Evolutionary conservation across 2,113 vertebrate genomes (phyloP), one percentile per base, ranked within the genome.

Genomic region (Thunnus maccoyii): DNA sequence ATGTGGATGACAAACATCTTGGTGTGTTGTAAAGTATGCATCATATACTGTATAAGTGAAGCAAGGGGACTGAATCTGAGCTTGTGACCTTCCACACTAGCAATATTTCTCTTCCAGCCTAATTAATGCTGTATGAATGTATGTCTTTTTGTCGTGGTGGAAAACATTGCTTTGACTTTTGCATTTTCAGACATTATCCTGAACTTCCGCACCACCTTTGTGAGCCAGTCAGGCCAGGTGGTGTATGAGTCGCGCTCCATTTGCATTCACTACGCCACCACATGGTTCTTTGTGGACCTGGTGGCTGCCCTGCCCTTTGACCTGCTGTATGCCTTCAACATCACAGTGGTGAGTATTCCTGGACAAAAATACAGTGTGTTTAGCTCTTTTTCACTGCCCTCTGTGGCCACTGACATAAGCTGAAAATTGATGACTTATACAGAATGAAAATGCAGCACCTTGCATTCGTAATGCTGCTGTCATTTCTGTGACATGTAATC

Each of bases 251-350:
- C 96, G 0, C 96, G 95, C 62, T 95, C 96, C 81, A 98, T 98
- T 90, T 98, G 96, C 91, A 93, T 97, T 90, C 97, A 98, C 78
- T 98, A 98, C 0, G 92, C 96, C 91, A 96, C 97, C 83, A 96
- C 96, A 9, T 98, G 97, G 97, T 98, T 98, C 93, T 96, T 97
- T 0, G 97, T 98, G 91, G 97, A 98, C 75, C 93, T 98, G 83
- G 95, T 98, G 0, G 97, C 97, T 0, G 97, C 97, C 2, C 91
- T 98, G 91, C 97, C 97, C 90, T 97, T 98, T 15, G 97, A 98
- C 88, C 95, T 98, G 64, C 95, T 98, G 71, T 97, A 97, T 27
- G 96, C 95, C 91, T 97, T 98, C 91, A 97, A 97, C 4, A 93
- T 98, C 87, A 97, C 96, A 0, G 97, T 98, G 94, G 97, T 98